phyloP scores from a whole-genome alignment of 2,113 vertebrate genomes.

The Myrmecophaga tridactyla region DNA sequence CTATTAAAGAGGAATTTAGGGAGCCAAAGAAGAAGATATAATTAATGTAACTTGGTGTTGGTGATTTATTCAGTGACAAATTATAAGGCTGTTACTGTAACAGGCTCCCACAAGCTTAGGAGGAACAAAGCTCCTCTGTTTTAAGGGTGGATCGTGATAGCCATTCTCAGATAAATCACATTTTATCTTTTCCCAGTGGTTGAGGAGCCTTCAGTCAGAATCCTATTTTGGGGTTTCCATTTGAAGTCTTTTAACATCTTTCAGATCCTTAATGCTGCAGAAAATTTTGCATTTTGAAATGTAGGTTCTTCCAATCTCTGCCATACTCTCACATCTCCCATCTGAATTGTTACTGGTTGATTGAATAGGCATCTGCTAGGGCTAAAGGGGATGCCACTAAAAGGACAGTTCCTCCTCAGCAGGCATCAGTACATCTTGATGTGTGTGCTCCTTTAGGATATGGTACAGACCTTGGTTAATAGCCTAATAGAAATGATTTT shows the following conservation, averaged over 20 bases:
- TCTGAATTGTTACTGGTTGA: background rate
- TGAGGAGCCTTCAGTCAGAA: conserved; percentile 21
- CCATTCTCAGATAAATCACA: conserved; percentile 40
- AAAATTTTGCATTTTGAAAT: conserved; percentile 19
- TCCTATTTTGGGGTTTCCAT: conserved; percentile 5
- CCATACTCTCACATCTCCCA: background rate
- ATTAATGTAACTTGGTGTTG: conserved; percentile 62
- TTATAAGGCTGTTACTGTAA: conserved; percentile 48
- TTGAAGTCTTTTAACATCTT: background rate
- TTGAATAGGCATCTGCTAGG: background rate
- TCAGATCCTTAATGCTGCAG: background rate
- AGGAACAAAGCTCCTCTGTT: conserved; percentile 39
- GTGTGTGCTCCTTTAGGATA: background rate
- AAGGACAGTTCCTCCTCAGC: background rate
- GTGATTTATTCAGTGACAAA: conserved; percentile 64
- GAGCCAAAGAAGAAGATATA: conserved; percentile 28
- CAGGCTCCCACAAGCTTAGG: background rate
- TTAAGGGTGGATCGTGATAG: conserved; percentile 20
- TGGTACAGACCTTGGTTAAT: background rate
- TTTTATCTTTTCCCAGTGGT: conserved; percentile 32
- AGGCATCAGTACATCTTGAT: background rate
- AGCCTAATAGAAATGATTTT: background rate
- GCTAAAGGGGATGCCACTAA: background rate
- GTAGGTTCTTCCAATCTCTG: background rate
- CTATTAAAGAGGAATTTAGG: conserved; percentile 17